A percentile compares a stretch with the other conserved stretches of the same genome.
Conservation (phyloP, 2,797 vertebrate genomes). For the Sebastolobus alascanus region DNA sequence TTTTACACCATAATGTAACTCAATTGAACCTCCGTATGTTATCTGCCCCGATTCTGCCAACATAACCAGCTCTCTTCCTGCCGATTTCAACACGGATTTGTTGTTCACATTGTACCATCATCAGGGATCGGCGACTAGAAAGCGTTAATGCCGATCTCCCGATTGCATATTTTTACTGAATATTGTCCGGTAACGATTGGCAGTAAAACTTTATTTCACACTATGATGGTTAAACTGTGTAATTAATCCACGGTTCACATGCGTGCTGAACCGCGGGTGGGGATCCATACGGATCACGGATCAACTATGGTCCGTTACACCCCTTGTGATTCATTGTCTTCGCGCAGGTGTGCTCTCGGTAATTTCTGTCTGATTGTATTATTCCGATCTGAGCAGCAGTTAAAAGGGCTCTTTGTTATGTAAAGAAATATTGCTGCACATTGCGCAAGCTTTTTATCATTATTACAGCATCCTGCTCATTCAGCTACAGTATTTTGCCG, state of each 20-base stretch:
- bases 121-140: too few species aligned
- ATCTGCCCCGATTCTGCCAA: too few species aligned
- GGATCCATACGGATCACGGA: background rate
- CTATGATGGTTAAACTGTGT: background rate
- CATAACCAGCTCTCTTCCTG: too few species aligned
- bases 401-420: conserved; percentile 42
- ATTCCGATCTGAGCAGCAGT: conserved; percentile 26
- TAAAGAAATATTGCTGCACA: conserved; percentile 40
- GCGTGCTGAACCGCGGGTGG: background rate
- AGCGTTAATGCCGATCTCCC: too few species aligned
- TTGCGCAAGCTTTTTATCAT: conserved; percentile 53
- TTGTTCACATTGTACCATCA: too few species aligned
- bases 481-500: conserved; percentile 39
- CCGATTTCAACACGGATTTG: too few species aligned
- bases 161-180: background rate
- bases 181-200: background rate
- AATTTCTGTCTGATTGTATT: conserved; percentile 29
- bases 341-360: conserved; percentile 17
- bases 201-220: background rate
- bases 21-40: too few species aligned
- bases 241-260: background rate
- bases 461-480: conserved; percentile 48
- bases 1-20: too few species aligned
- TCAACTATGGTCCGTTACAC: background rate
- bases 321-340: conserved; percentile 14